Evolutionary conservation across 2,888 invertebrate genomes (phyloP).

Genomic region (Cheilosia soror): DNA sequence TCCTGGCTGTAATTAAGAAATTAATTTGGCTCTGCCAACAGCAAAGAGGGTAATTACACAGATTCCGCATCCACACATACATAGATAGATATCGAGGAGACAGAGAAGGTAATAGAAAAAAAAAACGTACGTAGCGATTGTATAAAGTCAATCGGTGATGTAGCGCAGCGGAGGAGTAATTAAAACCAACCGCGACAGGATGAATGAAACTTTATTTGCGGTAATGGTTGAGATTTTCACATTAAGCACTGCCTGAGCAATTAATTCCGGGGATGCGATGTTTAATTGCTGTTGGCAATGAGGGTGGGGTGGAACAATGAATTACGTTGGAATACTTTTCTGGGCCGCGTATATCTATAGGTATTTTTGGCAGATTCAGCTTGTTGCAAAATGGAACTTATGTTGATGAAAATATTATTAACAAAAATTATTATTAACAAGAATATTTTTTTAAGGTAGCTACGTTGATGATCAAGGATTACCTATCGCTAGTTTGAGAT

Average conservation of each 20-base stretch:
- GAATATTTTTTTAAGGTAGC: no score
- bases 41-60: slow-evolving; percentile 67
- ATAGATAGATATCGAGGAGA: background rate
- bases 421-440: no score
- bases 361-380: no score
- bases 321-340: background rate
- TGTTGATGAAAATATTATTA: no score
- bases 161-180: slow-evolving; percentile 46
- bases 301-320: background rate
- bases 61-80: background rate
- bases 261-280: slow-evolving; percentile 39
- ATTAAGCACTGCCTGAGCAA: slow-evolving; percentile 59
- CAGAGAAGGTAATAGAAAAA: slow-evolving; percentile 2
- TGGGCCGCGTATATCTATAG: no score
- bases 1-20: slow-evolving; percentile 65
- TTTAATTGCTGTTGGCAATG: slow-evolving; percentile 29
- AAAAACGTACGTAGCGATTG: slow-evolving; percentile 15
- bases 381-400: no score
- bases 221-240: slow-evolving; percentile 69
- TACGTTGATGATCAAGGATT: no score
- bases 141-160: slow-evolving; percentile 56
- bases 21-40: slow-evolving; percentile 63
- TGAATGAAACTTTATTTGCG: slow-evolving; percentile 72
- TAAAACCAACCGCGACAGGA: slow-evolving; percentile 71
- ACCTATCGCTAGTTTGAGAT: no score